phyloP scores from a whole-genome alignment of 2,113 vertebrate species.

The Ictalurus furcatus region DNA sequence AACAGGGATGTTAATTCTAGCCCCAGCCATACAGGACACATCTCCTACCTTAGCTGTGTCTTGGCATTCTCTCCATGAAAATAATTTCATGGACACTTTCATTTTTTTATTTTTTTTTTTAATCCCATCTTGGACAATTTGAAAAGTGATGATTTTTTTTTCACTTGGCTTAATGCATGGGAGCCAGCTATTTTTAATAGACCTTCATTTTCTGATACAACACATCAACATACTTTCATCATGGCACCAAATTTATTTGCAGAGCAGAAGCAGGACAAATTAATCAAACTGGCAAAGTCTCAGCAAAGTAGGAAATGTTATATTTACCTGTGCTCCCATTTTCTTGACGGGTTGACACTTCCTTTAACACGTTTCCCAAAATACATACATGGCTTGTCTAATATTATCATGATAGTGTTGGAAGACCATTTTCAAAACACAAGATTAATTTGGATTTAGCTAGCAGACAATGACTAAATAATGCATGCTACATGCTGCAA shows the following conservation, averaged over 20 bases:
- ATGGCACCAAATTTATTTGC: neutral
- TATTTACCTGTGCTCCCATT: neutral
- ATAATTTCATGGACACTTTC: neutral
- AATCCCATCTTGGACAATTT: neutral
- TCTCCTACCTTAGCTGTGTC: neutral
- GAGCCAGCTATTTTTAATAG: slow-evolving; percentile 3
- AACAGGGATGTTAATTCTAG: neutral
- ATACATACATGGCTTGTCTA: neutral
- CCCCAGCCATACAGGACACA: neutral
- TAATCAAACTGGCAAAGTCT: slow-evolving; percentile 35
- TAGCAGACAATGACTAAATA: neutral
- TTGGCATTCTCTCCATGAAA: neutral
- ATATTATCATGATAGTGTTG: neutral
- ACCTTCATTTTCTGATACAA: slow-evolving; percentile 22
- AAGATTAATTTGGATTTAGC: neutral
- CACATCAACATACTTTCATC: slow-evolving; percentile 10
- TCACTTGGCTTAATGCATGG: slow-evolving; percentile 23
- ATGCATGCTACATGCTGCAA: slow-evolving; percentile 60
- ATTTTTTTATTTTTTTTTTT: neutral
- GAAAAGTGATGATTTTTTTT: neutral
- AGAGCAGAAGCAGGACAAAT: neutral
- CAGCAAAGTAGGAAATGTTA: neutral
- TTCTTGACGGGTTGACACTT: slow-evolving; percentile 5
- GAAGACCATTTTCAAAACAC: neutral
- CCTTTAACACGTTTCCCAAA: neutral